These are phyloP conservation scores for Napeogenes sylphis DNA, from an alignment of 2,888 invertebrate genomes.

Conservation along the genomic window DNA sequence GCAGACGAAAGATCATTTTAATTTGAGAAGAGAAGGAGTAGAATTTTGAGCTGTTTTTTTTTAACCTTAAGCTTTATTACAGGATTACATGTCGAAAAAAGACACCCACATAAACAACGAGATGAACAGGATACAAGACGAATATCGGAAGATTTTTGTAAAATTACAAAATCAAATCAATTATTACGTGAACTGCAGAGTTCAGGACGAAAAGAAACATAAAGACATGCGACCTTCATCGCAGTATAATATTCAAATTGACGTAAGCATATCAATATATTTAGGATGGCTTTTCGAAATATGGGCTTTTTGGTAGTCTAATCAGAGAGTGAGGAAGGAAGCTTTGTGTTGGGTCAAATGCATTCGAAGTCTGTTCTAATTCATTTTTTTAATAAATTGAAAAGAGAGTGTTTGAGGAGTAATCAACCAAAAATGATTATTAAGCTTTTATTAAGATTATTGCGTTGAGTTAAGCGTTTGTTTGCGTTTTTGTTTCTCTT, in stretches of 20 bases:
- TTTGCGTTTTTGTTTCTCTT: too few relatives aligned
- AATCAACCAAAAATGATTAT: too few relatives aligned
- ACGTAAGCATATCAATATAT: constrained; percentile 44
- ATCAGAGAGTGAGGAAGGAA: not conserved
- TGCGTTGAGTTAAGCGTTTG: too few relatives aligned
- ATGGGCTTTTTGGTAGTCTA: not conserved
- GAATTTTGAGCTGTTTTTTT: too few relatives aligned
- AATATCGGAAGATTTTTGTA: constrained; percentile 76
- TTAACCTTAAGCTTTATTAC: constrained; percentile 24
- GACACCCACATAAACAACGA: constrained; percentile 80
- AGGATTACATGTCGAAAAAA: constrained; percentile 81
- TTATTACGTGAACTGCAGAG: constrained; percentile 60
- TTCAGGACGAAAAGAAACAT: constrained; percentile 56
- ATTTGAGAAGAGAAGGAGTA: too few relatives aligned
- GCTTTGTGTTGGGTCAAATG: too few relatives aligned
- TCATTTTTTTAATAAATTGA: too few relatives aligned
- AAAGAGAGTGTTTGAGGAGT: too few relatives aligned
- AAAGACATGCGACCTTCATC: constrained; percentile 39
- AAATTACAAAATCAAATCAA: constrained; percentile 74
- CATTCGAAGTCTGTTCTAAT: too few relatives aligned
- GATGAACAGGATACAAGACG: constrained; percentile 80
- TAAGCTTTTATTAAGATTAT: too few relatives aligned
- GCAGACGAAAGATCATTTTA: too few relatives aligned
- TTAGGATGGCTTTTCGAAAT: not conserved
- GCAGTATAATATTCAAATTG: constrained; percentile 40